Evolutionary conservation across 1,140 invertebrate genomes (phyloP), one percentile per base, ranked within the genome.

Genomic region (Callitettix versicolor): DNA sequence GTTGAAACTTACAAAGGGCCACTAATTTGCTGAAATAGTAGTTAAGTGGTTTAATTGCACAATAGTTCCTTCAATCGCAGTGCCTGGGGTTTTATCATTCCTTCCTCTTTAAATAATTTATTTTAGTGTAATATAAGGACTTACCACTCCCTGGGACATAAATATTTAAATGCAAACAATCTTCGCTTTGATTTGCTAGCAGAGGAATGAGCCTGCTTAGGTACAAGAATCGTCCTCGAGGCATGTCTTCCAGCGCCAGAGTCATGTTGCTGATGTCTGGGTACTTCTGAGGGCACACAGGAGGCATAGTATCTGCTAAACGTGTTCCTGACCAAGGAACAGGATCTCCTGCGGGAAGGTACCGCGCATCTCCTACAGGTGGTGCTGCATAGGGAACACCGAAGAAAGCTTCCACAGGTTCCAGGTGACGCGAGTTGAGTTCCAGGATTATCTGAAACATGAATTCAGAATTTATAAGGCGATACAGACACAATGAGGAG

Each of bases 111-210:
- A n/a, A n/a, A n/a, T n/a, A n/a, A n/a, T n/a, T n/a, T n/a, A n/a
- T n/a, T n/a, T n/a, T n/a, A n/a, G n/a, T n/a, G 26, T 30, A 30
- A 9, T 30, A 4, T 30, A 30, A 4, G 26, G 26, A 73, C 81
- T 80, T 65, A 87, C 84, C 84, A 71, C 81, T 84, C 71, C 80
- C 82, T 54, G 89, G 89, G 53, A 89, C 86, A 67, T 88, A 92
- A 53, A 94, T 81, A 68, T 95, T 95, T 59, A 94, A 76, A 67
- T 85, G 86, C 41, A 95, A 78, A 68, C 91, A 95, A 71, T 95
- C 89, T 72, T 95, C 91, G 69, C 80, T 86, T 69, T 91, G 86
- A 64, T 90, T 86, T 58, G 73, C 73, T 22, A 93, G 71, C 60
- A 81, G 72, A 7, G 81, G 81, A 17, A 80, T 62, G 40, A 85